Conservation (phyloP, 2,888 invertebrate species). For the Anarsia innoxiella region DNA sequence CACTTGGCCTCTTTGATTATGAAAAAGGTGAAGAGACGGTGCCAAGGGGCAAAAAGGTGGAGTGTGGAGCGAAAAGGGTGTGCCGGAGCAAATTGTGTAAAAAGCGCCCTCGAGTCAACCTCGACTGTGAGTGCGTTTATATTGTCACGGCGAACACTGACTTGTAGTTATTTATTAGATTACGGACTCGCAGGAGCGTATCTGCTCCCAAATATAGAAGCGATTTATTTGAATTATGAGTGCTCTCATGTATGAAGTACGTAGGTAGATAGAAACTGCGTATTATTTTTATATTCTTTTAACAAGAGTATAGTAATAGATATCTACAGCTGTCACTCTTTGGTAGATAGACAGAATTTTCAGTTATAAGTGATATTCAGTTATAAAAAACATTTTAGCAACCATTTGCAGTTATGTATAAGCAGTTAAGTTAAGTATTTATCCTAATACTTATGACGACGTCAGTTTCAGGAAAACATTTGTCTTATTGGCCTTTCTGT, state of each 20-base stretch:
- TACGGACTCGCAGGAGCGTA: slow-evolving; percentile 20
- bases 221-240: no score
- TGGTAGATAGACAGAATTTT: no score
- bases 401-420: no score
- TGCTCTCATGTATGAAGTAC: no score
- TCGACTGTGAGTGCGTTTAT: slow-evolving; percentile 46
- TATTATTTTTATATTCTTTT: background rate
- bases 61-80: slow-evolving; percentile 47
- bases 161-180: slow-evolving; percentile 33
- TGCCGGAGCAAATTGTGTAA: slow-evolving; percentile 48
- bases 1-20: slow-evolving; percentile 58
- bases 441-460: no score
- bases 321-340: no score
- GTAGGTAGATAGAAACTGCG: background rate
- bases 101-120: slow-evolving; percentile 48
- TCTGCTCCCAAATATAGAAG: slow-evolving; percentile 5
- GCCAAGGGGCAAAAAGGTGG: slow-evolving; percentile 48
- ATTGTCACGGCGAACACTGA: slow-evolving; percentile 37
- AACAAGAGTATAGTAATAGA: background rate
- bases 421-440: no score
- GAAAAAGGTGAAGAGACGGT: slow-evolving; percentile 53
- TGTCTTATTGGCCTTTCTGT: no score
- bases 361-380: no score
- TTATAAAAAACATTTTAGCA: no score
- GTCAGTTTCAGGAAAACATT: no score